Conservation (phyloP, 2,888 invertebrate species). For the Lasioglossum calceatum region DNA sequence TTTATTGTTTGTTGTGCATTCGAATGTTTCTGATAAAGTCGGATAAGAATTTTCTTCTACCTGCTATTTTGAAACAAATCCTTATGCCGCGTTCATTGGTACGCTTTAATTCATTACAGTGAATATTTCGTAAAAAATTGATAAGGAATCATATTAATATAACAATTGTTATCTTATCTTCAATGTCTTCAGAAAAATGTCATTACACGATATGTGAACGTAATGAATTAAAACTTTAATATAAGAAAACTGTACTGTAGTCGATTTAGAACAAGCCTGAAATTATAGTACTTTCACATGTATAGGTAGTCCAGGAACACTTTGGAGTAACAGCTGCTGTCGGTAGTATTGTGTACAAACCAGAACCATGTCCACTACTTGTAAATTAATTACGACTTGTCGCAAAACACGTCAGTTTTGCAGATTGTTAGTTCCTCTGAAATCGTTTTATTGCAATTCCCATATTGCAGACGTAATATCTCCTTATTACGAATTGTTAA, state of each 20-base stretch:
- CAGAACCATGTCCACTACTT: constrained; percentile 17
- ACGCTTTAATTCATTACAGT: neutral
- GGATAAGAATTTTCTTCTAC: neutral
- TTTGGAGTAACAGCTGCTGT: neutral
- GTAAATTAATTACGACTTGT: constrained; percentile 31
- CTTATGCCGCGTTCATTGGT: constrained; percentile 29
- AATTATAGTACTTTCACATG: neutral
- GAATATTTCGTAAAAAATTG: neutral
- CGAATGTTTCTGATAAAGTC: neutral
- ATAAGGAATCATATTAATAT: neutral
- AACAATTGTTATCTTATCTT: constrained; percentile 23
- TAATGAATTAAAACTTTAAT: neutral
- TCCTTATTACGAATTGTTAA: constrained; percentile 3
- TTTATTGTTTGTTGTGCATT: neutral
- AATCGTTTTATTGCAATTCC: neutral
- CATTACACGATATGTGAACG: neutral
- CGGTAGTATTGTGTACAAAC: constrained; percentile 14
- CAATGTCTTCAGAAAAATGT: neutral
- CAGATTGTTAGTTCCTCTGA: neutral
- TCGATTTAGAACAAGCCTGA: neutral
- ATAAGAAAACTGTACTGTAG: neutral
- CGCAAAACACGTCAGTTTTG: constrained; percentile 27
- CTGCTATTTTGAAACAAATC: neutral
- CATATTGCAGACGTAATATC: neutral
- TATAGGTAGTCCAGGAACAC: neutral